These are phyloP conservation scores for Burhinus bistriatus DNA, from an alignment of 2,113 vertebrate species.

Conservation along the genomic window DNA sequence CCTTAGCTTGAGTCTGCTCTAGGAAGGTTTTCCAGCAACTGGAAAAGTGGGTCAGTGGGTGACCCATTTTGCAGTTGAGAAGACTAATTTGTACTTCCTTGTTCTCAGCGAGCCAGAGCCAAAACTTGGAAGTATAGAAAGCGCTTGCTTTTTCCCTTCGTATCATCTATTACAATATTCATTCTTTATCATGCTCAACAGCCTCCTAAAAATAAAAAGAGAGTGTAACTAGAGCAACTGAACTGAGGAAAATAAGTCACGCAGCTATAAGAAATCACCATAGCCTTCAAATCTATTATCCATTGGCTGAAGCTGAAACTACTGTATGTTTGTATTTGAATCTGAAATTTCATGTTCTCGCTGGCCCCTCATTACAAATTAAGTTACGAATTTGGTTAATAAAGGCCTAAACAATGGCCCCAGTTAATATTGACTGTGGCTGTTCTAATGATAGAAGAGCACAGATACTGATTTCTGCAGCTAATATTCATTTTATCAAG, in stretches of 20 bases:
- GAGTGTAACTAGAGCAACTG: background rate
- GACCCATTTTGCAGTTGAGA: background rate
- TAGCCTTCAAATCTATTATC: background rate
- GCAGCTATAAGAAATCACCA: background rate
- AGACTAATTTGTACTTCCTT: background rate
- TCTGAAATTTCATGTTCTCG: background rate
- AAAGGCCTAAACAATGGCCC: background rate
- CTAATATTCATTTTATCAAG: background rate
- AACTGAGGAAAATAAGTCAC: background rate
- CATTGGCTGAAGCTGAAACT: background rate
- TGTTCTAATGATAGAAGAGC: background rate
- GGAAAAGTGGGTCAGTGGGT: conserved; percentile 7
- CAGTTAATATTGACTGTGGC: background rate
- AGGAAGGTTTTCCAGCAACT: background rate
- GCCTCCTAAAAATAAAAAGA: background rate
- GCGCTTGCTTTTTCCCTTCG: background rate
- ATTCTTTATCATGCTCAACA: background rate
- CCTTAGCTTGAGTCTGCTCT: background rate
- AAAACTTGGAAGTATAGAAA: background rate
- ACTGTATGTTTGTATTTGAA: background rate
- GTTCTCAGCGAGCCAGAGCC: background rate
- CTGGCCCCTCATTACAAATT: background rate
- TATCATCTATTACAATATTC: background rate
- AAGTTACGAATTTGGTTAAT: background rate
- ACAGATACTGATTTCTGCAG: background rate